Conservation (phyloP, 1,140 invertebrate genomes). For the Ptiloglossa arizonensis region DNA sequence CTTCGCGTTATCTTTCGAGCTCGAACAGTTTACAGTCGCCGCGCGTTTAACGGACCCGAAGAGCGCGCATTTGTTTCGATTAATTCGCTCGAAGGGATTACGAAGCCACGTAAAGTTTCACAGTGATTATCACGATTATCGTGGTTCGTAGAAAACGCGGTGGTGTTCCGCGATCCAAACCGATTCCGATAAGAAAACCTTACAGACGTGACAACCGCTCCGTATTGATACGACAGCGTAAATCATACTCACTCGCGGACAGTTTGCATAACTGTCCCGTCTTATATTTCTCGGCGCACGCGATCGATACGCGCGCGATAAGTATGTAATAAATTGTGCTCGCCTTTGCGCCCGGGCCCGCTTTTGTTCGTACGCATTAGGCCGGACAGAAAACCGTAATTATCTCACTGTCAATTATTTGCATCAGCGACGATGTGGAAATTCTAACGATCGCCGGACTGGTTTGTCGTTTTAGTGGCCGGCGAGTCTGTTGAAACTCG, state of each 20-base stretch:
- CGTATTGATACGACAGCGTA: slow-evolving; percentile 15
- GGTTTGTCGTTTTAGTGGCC: slow-evolving; percentile 31
- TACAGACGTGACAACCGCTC: slow-evolving; percentile 6
- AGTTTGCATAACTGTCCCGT: slow-evolving; percentile 29
- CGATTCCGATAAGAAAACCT: slow-evolving; percentile 25
- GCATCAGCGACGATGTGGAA: slow-evolving; percentile 35
- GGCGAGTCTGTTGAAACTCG: slow-evolving; percentile 33
- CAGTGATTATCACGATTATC: slow-evolving; percentile 15
- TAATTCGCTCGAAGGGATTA: neutral
- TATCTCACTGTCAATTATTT: slow-evolving; percentile 52
- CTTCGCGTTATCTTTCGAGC: too few species aligned
- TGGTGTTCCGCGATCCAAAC: neutral
- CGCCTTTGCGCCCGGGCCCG: neutral
- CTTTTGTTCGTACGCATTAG: slow-evolving; percentile 52
- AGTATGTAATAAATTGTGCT: slow-evolving; percentile 39
- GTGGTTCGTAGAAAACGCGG: neutral
- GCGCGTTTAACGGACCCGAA: neutral
- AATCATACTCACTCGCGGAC: slow-evolving; percentile 39
- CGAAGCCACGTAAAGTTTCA: neutral
- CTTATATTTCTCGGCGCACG: neutral
- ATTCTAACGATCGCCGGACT: slow-evolving; percentile 38
- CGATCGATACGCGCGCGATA: slow-evolving; percentile 23
- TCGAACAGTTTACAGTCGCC: neutral
- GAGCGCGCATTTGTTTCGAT: too few species aligned
- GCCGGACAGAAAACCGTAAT: slow-evolving; percentile 22